Base-by-base conservation (phyloP, 2,888 invertebrate genomes). In the Ischnus inquisitorius region DNA sequence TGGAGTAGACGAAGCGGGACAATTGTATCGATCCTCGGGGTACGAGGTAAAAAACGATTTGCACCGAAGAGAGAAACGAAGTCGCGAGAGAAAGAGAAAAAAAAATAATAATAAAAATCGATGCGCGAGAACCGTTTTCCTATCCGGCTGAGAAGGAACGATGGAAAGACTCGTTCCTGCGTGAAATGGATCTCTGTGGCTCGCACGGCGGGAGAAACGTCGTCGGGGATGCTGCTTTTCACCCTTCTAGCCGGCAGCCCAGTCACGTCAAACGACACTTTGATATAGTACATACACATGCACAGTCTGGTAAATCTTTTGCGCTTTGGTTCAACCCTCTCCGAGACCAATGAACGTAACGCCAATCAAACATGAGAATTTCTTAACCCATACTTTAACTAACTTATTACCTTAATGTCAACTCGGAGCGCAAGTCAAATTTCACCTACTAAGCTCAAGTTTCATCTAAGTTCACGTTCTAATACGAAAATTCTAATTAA, bases 131-230 rank as follows among this genome's bases (percentile, higher is more conserved):
- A 89, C 88, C 88, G 89, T 90, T 90, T 90, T 90, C 88, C 88
- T 22, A 77, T 65, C 67, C 57, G 60, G 48, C 64, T 28, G 60
- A n/a, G n/a, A 48, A 19, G 28, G 25, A 64, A 34, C 88, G 90
- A 88, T 89, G 87, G 89, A 87, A 85, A 83, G 87, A 89, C 84
- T 88, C 89, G 88, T 90, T 89, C 89, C 89, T 87, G 88, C 90
- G 89, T 89, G 91, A 91, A 91, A 90, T 90, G 88, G 89, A 89
- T 90, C 89, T 88, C 76, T 74, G 68, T 43, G 78, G 82, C 57
- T 82, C 60, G 48, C 85, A 87, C 87, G 85, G 22, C 1, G n/a
- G 83, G 85, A 87, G 72, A 81, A 43, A 51, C 34, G 28, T 69
- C 68, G 68, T 10, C 41, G 41, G 14, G 46, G 60, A 43, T 74